Percentiles rank a stretch among this genome's conserved stretches.
These are phyloP conservation scores for Cephus runcator DNA, from an alignment of 2,888 invertebrate genomes.

Conservation along the genomic window DNA sequence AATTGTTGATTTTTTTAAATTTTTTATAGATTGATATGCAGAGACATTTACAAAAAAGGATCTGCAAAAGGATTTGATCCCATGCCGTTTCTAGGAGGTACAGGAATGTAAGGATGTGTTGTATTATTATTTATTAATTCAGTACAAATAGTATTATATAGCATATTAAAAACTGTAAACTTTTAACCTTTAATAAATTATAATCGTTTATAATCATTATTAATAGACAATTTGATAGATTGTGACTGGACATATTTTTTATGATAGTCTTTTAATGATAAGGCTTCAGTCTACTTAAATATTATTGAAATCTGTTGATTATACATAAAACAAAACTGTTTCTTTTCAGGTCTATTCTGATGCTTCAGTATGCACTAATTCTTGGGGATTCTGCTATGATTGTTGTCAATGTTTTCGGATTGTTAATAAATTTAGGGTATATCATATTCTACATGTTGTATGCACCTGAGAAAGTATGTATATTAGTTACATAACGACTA, in stretches of 20 bases:
- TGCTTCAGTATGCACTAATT: conserved; percentile 80
- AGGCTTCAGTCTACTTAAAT: not conserved
- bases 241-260: not conserved
- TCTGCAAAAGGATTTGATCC: conserved; percentile 74
- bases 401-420: conserved; percentile 80
- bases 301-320: not conserved
- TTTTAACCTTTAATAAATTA: not conserved
- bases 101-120: conserved; percentile 75
- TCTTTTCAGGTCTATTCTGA: conserved; percentile 75
- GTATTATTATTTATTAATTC: conserved; percentile 6
- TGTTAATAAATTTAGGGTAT: conserved; percentile 76
- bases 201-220: not conserved
- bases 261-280: not conserved
- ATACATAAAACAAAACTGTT: not conserved
- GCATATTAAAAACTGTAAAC: not conserved
- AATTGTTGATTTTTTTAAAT: not conserved
- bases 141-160: not conserved
- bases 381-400: conserved; percentile 82
- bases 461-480: conserved; percentile 65
- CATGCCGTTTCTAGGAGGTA: conserved; percentile 81
- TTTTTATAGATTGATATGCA: conserved; percentile 71
- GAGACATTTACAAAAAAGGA: conserved; percentile 77
- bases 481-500: not conserved
- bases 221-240: not conserved
- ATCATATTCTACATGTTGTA: conserved; percentile 75